Evolutionary conservation across 2,888 invertebrate species (phyloP).

Genomic region (Stegophylla sp.): DNA sequence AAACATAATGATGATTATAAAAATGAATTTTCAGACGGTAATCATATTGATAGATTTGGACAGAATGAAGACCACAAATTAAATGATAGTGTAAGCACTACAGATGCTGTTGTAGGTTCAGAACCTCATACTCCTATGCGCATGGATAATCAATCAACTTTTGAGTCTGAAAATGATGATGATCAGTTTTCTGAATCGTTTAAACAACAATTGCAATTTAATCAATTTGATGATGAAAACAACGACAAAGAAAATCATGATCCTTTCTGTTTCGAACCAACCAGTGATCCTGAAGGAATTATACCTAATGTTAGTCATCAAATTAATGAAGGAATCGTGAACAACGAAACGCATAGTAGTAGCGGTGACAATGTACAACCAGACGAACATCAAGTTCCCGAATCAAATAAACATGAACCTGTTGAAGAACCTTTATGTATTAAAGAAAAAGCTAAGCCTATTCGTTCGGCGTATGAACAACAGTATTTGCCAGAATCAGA

Average conservation of each 20-base stretch:
- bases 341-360: neutral
- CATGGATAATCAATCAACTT: constrained; percentile 54
- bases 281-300: constrained; percentile 42
- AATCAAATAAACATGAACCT: constrained; percentile 44
- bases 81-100: constrained; percentile 50
- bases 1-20: constrained; percentile 28
- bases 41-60: constrained; percentile 10
- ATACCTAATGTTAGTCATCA: constrained; percentile 32
- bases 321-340: neutral
- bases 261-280: constrained; percentile 48
- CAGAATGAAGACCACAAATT: constrained; percentile 26
- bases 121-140: constrained; percentile 52
- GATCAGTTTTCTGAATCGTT: constrained; percentile 33
- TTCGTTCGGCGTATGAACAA: constrained; percentile 41
- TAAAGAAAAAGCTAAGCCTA: constrained; percentile 36
- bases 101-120: constrained; percentile 51
- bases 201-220: constrained; percentile 19
- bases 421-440: constrained; percentile 43
- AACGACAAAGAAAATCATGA: constrained; percentile 47
- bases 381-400: neutral
- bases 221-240: constrained; percentile 42
- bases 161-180: constrained; percentile 51
- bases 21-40: constrained; percentile 27
- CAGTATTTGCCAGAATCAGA: constrained; percentile 51
- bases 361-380: neutral